Evolutionary conservation across 2,888 invertebrate genomes (phyloP).

Genomic region (Caenorhabditis angaria): DNA sequence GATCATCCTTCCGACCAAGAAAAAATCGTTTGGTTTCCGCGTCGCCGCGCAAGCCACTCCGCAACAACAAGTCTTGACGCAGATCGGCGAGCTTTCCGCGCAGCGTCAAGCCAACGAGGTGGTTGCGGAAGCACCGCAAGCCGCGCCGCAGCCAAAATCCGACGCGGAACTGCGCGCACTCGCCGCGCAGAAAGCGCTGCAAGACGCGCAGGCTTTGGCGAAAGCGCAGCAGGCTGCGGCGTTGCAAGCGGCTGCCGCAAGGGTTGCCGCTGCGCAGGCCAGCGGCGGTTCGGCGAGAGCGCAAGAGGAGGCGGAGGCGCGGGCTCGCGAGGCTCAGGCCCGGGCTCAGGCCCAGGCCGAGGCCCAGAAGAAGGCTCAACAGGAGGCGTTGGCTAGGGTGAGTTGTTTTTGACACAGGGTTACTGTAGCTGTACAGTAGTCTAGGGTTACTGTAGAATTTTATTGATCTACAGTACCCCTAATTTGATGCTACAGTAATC

Average conservation of each 20-base stretch:
- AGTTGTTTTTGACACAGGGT: no score
- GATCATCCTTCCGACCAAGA: slow-evolving; percentile 10
- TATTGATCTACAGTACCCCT: no score
- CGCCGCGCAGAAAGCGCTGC: slow-evolving; percentile 44
- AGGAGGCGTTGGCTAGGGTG: slow-evolving; percentile 24
- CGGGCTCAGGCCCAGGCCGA: slow-evolving; percentile 25
- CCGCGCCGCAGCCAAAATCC: slow-evolving; percentile 30
- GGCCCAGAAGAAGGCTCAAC: slow-evolving; percentile 35
- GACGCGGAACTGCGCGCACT: no score
- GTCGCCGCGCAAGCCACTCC: slow-evolving; percentile 40
- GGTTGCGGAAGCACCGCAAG: slow-evolving; percentile 25
- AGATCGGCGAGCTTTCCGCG: slow-evolving; percentile 48
- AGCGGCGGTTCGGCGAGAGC: slow-evolving; percentile 37
- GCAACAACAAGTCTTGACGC: slow-evolving; percentile 45
- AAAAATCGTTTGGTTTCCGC: slow-evolving; percentile 37
- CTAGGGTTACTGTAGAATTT: no score
- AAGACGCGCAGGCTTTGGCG: slow-evolving; percentile 48
- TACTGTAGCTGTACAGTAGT: no score
- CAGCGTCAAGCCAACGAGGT: slow-evolving; percentile 49
- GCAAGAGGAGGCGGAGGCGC: slow-evolving; percentile 29
- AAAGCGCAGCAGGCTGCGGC: slow-evolving; percentile 55
- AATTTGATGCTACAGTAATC: no score
- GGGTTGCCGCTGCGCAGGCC: slow-evolving; percentile 45
- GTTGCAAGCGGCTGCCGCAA: slow-evolving; percentile 52
- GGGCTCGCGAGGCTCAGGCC: slow-evolving; percentile 38